A percentile compares a stretch with the other conserved stretches of the same genome.
Conservation (phyloP, 2,113 vertebrate genomes). For the Centropus unirufus region DNA sequence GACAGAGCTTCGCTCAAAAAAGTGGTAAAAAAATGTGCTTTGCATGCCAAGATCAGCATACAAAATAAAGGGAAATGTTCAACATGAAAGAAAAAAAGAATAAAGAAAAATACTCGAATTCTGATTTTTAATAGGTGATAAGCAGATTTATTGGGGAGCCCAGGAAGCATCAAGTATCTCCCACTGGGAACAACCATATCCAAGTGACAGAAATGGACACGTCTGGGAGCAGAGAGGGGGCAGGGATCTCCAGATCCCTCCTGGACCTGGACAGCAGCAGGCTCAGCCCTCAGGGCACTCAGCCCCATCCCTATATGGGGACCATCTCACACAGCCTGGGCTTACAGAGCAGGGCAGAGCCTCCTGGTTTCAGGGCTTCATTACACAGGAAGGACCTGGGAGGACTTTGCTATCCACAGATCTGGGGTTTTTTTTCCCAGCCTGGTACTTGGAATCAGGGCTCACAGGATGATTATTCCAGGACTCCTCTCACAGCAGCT, state of each 20-base stretch:
- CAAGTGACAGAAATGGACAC: rapidly evolving
- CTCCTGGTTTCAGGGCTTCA: background rate
- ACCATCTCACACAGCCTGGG: background rate
- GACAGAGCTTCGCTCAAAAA: background rate
- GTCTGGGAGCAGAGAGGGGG: too few relatives aligned
- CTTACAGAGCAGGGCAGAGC: background rate
- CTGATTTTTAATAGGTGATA: background rate
- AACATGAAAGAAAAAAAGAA: background rate
- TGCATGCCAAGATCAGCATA: background rate
- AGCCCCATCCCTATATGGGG: background rate
- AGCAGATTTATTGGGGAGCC: background rate
- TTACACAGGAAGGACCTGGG: background rate
- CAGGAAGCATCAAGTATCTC: background rate
- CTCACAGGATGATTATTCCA: background rate
- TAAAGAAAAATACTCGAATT: background rate
- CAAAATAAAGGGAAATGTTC: background rate
- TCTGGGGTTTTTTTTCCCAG: background rate
- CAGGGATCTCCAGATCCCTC: background rate
- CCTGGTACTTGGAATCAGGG: background rate
- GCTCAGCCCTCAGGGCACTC: background rate
- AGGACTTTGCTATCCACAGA: background rate
- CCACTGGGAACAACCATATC: background rate
- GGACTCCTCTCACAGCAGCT: background rate
- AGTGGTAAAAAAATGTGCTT: background rate
- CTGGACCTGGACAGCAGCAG: background rate